Evolutionary conservation across 2,113 vertebrate genomes (phyloP).

Genomic region (Poicephalus meyeri): DNA sequence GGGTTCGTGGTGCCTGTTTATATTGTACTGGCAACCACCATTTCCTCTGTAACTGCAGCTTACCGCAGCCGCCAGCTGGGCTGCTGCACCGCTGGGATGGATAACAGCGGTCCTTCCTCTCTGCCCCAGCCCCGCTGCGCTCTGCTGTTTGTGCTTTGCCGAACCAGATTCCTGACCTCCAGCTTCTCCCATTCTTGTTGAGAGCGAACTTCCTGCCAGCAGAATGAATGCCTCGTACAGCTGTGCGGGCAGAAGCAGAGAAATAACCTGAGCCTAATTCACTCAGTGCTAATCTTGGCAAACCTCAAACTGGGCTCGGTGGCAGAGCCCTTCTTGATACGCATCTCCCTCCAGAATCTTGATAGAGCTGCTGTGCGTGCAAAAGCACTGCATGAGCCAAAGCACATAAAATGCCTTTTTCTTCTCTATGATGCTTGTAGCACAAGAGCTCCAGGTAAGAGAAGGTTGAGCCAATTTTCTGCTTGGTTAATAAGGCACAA

Average conservation of each 20-base stretch:
- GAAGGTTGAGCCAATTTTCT: neutral
- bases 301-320: neutral
- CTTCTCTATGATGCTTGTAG: neutral
- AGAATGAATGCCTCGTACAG: neutral
- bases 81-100: neutral
- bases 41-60: neutral
- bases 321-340: neutral
- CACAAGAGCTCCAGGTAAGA: neutral
- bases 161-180: neutral
- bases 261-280: neutral
- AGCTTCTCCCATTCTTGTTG: neutral
- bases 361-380: neutral
- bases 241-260: neutral
- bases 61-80: neutral
- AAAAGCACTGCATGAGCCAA: neutral
- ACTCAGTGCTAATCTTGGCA: neutral
- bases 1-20: neutral
- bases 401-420: neutral
- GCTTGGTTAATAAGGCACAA: neutral
- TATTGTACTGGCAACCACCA: neutral
- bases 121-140: fast-evolving
- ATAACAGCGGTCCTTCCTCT: neutral
- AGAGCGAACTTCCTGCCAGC: neutral
- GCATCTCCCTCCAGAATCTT: neutral
- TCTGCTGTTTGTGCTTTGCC: neutral